Conservation (phyloP, 2,113 vertebrate species). For the Amazona vittata region DNA sequence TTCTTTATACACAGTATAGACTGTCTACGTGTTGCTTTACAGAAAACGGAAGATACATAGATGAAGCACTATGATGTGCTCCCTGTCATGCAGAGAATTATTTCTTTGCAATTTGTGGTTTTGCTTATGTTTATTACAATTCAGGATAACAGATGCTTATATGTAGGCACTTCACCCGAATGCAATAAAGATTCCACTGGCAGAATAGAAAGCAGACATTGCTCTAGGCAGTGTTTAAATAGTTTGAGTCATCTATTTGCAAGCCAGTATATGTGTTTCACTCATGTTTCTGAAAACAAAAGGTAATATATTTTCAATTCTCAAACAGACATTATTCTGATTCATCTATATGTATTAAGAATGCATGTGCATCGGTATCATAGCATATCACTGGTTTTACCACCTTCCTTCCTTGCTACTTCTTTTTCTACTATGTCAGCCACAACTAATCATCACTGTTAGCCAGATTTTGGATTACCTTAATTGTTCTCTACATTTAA, state of each 20-base stretch:
- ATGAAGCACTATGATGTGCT: not conserved
- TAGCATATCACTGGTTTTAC: not conserved
- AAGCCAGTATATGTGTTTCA: not conserved
- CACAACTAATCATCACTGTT: not conserved
- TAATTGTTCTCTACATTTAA: not conserved
- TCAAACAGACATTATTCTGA: not conserved
- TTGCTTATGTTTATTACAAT: not conserved
- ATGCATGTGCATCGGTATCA: rapidly evolving
- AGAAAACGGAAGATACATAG: not conserved
- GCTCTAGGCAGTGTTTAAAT: not conserved
- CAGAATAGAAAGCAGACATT: not conserved
- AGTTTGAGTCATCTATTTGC: not conserved
- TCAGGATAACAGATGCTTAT: not conserved
- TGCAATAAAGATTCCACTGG: not conserved
- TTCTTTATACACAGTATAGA: not conserved
- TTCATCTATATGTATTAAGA: not conserved
- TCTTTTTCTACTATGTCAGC: not conserved
- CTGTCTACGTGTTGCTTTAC: not conserved
- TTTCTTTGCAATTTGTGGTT: not conserved
- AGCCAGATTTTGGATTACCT: not conserved
- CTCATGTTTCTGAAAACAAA: not conserved
- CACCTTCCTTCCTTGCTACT: not conserved
- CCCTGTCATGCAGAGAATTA: not conserved
- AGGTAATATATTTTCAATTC: not conserved
- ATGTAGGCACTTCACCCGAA: not conserved